Evolutionary conservation across 2,888 invertebrate species (phyloP).

Genomic region (Amorpha juglandis): DNA sequence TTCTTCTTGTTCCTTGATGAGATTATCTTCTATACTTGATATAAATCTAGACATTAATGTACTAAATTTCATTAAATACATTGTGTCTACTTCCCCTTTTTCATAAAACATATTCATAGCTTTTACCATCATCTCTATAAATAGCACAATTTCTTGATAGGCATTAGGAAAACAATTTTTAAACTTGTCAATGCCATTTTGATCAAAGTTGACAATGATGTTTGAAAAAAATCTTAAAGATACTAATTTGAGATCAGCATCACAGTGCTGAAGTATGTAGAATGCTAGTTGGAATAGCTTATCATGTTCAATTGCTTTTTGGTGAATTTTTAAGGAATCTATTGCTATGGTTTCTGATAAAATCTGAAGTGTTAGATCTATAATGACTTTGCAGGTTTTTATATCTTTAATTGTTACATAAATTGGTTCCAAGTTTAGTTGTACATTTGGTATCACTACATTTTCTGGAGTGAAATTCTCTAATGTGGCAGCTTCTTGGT

Average conservation of each 20-base stretch:
- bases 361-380: conserved; percentile 65
- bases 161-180: conserved; percentile 52
- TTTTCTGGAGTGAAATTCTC: conserved; percentile 76
- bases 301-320: conserved; percentile 46
- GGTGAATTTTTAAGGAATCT: conserved; percentile 58
- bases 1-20: conserved; percentile 45
- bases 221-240: conserved; percentile 65
- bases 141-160: conserved; percentile 53
- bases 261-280: conserved; percentile 63
- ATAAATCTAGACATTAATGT: conserved; percentile 51
- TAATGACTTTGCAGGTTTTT: conserved; percentile 62
- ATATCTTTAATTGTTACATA: conserved; percentile 65
- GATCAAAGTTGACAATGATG: conserved; percentile 61
- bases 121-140: conserved; percentile 59
- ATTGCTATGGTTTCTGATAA: conserved; percentile 66
- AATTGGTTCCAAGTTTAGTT: conserved; percentile 72
- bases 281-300: conserved; percentile 54
- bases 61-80: conserved; percentile 57
- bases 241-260: conserved; percentile 65
- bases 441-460: conserved; percentile 62
- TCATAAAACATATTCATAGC: conserved; percentile 59
- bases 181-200: conserved; percentile 55
- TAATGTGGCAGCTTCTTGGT: conserved; percentile 46
- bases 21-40: conserved; percentile 41
- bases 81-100: conserved; percentile 59